phyloP scores from a whole-genome alignment of 2,113 vertebrate species.

The Mastomys coucha region DNA sequence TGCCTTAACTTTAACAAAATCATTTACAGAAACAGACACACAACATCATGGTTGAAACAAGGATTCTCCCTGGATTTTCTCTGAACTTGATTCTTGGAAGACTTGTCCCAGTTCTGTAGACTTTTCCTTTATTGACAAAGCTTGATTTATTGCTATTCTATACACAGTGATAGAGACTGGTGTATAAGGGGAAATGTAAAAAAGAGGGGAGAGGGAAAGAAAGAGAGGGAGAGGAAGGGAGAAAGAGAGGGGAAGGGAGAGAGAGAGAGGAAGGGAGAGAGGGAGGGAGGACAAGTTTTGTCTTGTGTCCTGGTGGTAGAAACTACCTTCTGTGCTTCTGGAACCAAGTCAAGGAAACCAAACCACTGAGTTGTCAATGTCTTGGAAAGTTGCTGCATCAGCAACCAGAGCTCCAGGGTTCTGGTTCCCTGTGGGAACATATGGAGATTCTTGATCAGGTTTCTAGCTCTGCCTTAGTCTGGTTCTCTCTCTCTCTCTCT shows the following conservation, averaged over 20 bases:
- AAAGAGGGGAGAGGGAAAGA: neutral
- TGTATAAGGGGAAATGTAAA: neutral
- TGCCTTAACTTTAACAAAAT: neutral
- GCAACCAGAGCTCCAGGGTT: neutral
- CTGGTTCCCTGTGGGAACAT: neutral
- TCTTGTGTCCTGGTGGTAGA: neutral
- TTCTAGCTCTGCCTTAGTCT: neutral
- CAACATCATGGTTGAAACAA: neutral
- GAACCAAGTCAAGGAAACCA: neutral
- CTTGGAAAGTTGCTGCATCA: neutral
- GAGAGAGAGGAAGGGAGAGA: accelerated
- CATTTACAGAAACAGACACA: neutral
- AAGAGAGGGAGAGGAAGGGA: accelerated
- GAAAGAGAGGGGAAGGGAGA: accelerated
- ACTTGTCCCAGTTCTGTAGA: neutral
- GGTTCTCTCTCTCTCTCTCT: neutral
- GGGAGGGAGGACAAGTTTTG: neutral
- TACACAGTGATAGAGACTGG: neutral
- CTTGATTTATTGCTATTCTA: neutral
- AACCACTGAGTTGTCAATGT: neutral
- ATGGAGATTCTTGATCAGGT: no score
- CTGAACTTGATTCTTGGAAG: neutral
- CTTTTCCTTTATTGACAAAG: neutral
- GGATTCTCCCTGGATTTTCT: neutral
- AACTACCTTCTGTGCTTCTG: neutral